Percentiles rank a stretch among this genome's conserved stretches.
Evolutionary conservation across 2,113 vertebrate species (phyloP).

Genomic region (Rhipidura dahli): DNA sequence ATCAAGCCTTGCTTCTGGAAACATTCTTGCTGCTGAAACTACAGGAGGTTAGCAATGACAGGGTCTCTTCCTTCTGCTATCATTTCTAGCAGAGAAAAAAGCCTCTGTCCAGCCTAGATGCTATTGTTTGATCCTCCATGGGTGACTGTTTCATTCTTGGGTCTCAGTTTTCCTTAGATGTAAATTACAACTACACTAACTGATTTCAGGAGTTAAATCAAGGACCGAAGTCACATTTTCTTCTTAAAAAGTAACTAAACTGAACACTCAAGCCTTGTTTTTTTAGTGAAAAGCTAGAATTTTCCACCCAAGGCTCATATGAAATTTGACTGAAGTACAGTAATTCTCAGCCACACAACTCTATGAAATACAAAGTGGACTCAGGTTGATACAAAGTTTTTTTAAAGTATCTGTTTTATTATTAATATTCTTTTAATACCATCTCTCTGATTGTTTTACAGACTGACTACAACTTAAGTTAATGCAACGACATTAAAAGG

Average conservation of each 20-base stretch:
- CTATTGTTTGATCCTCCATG: neutral
- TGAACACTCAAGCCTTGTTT: neutral
- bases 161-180: neutral
- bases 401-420: conserved; percentile 46
- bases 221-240: neutral
- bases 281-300: neutral
- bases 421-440: conserved; percentile 56
- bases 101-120: neutral
- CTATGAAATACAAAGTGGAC: neutral
- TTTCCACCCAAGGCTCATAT: neutral
- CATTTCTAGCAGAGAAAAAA: neutral
- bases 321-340: neutral
- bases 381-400: neutral
- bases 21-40: neutral
- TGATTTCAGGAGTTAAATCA: neutral
- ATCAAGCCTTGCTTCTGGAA: neutral
- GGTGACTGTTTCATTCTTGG: neutral
- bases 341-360: neutral
- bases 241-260: neutral
- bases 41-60: neutral
- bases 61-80: neutral
- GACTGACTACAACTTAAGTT: conserved; percentile 28
- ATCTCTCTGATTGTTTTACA: conserved; percentile 21
- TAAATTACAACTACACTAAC: neutral
- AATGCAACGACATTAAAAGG: conserved; percentile 40